These are phyloP conservation scores for Yponomeuta plumbellus DNA, from an alignment of 2,888 invertebrate species.

Conservation along the genomic window DNA sequence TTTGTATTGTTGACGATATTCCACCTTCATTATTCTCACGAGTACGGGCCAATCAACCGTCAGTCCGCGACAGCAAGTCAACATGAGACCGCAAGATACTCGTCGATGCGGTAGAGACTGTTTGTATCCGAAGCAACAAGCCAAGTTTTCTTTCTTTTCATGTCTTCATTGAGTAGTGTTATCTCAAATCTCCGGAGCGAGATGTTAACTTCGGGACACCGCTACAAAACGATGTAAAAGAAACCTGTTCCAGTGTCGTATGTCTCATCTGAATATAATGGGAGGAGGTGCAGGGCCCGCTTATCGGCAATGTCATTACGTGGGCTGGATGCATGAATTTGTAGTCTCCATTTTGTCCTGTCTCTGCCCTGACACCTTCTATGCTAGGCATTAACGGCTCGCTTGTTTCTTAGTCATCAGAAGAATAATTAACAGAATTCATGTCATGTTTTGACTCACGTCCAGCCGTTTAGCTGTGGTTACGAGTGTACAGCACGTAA, in stretches of 20 bases:
- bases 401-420: background rate
- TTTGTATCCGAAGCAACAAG: too few relatives aligned
- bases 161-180: background rate
- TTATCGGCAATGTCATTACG: slow-evolving; percentile 51
- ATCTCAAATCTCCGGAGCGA: slow-evolving; percentile 5
- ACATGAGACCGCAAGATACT: too few relatives aligned
- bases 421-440: background rate
- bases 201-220: background rate
- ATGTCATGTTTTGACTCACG: background rate
- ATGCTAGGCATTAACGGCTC: background rate
- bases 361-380: background rate
- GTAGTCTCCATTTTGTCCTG: slow-evolving; percentile 15
- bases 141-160: background rate
- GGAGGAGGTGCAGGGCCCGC: slow-evolving; percentile 47
- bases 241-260: slow-evolving; percentile 29
- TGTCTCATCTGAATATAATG: slow-evolving; percentile 70
- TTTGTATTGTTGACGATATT: too few relatives aligned
- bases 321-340: slow-evolving; percentile 33
- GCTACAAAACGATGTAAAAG: slow-evolving; percentile 10
- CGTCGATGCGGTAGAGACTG: too few relatives aligned
- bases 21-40: too few relatives aligned
- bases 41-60: too few relatives aligned
- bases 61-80: too few relatives aligned
- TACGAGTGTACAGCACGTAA: background rate
- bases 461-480: background rate